Conservation (phyloP, 1,140 invertebrate genomes). For the Oscheius sp. region DNA sequence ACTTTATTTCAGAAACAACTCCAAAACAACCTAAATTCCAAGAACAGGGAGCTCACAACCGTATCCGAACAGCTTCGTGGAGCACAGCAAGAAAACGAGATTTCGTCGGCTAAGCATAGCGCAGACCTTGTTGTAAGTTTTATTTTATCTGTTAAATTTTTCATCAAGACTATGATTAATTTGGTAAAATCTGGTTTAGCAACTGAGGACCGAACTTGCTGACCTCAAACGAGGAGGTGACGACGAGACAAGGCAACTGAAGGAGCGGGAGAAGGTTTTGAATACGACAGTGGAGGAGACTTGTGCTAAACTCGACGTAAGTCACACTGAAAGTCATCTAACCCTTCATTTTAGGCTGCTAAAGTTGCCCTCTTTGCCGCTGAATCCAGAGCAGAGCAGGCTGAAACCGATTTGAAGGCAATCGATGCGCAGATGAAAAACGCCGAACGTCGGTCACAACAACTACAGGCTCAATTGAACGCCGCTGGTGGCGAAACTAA, state of each 20-base stretch:
- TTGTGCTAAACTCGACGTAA: slow-evolving; percentile 26
- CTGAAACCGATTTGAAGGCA: slow-evolving; percentile 18
- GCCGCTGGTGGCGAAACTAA: not conserved
- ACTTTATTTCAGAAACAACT: not conserved
- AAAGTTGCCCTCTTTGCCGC: slow-evolving; percentile 18
- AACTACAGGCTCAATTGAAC: slow-evolving; percentile 3
- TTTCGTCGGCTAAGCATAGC: not conserved
- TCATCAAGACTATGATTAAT: too few species aligned
- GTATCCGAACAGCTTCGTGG: not conserved
- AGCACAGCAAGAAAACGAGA: not conserved
- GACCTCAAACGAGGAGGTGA: not conserved
- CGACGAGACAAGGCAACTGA: not conserved
- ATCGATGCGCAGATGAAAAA: slow-evolving; percentile 2
- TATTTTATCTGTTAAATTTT: too few species aligned
- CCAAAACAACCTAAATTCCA: not conserved
- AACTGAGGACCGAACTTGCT: slow-evolving; percentile 2
- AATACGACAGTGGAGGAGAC: slow-evolving; percentile 11
- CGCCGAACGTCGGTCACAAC: not conserved
- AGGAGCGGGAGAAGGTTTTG: slow-evolving; percentile 19
- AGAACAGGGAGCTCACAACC: not conserved
- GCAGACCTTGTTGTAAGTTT: too few species aligned
- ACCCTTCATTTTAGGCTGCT: slow-evolving; percentile 6
- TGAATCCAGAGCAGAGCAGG: slow-evolving; percentile 22
- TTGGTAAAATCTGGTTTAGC: too few species aligned
- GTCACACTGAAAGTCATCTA: not conserved